Base-by-base conservation (phyloP, 2,797 vertebrate genomes). In the Rhabdomys pumilio region DNA sequence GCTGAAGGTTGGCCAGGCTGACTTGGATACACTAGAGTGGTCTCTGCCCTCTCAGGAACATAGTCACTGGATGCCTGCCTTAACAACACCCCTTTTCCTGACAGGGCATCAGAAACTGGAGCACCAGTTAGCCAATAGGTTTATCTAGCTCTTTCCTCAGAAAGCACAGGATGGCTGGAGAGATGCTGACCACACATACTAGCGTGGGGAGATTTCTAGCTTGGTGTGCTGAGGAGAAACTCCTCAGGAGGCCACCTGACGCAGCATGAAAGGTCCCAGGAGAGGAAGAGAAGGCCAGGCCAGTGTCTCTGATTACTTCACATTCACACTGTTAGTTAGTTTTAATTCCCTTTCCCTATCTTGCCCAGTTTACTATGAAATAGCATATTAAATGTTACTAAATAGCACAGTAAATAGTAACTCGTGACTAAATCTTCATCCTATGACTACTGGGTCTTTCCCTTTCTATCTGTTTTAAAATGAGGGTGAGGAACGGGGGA, bases 391-490 rank as follows among this genome's bases (percentile, higher is more conserved):
- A 47, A 47, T 76, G 73, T 26, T 76, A 76, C 9, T 47, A 29
- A 47, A 29, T 47, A 47, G 15, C 20, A 31, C 2, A 59, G 44
- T 61, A 73, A 72, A 38, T 22, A 12, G 84, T 94, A 89, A 59
- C 63, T 72, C 29, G 2, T 57, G 50, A 10, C 15, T 50, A 84
- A 53, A 47, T 84, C 77, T 86, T 84, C 38, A 47, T 80, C 79
- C 69, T 69, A 24, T 47, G 77, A 14, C 6, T 85, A 9, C 61
- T 82, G 89, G 53, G 15, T 91, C 76, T 95, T 90, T 77, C 65
- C 75, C 77, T 80, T 86, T 86, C 12, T 38, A 29, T 79, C 61
- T 34, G 61, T 91, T 95, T 91, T 94, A 38, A 86, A 31, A 83
- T 89, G 41, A 81, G 14, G 69, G 69, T 79, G 87, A 17, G 3